These are phyloP conservation scores for Notodonta dromedarius DNA, from an alignment of 2,888 invertebrate genomes.

Conservation along the genomic window DNA sequence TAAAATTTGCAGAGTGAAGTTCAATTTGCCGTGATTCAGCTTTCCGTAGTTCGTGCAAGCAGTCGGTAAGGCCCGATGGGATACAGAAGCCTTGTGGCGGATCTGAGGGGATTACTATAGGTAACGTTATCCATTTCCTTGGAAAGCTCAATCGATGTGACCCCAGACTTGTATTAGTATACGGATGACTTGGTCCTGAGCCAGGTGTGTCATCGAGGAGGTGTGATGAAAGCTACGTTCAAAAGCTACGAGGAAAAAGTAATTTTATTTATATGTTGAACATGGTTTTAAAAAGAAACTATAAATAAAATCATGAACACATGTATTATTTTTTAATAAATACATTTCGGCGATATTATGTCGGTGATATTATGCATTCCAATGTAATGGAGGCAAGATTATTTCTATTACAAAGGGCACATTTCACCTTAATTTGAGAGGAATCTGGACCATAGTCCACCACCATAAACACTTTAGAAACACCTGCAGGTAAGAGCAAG, in stretches of 20 bases:
- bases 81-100: conserved; percentile 50
- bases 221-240: neutral
- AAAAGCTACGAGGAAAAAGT: neutral
- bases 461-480: too few relatives aligned
- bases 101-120: conserved; percentile 50
- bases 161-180: conserved; percentile 31
- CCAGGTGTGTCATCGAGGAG: neutral
- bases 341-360: too few relatives aligned
- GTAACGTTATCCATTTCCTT: conserved; percentile 44
- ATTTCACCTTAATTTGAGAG: too few relatives aligned
- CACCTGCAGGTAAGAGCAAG: too few relatives aligned
- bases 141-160: conserved; percentile 31
- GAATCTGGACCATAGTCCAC: too few relatives aligned
- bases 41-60: conserved; percentile 18
- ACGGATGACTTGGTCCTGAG: conserved; percentile 6
- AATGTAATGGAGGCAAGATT: too few relatives aligned
- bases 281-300: too few relatives aligned
- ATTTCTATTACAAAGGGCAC: too few relatives aligned
- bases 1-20: conserved; percentile 11
- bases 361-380: too few relatives aligned
- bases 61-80: conserved; percentile 36
- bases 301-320: too few relatives aligned
- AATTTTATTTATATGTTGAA: too few relatives aligned
- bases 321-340: too few relatives aligned
- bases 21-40: conserved; percentile 6